These are phyloP conservation scores for Turritopsis rubra DNA, from an alignment of 30 jellyfish, hydroid and myxozoan genomes.

Conservation along the genomic window DNA sequence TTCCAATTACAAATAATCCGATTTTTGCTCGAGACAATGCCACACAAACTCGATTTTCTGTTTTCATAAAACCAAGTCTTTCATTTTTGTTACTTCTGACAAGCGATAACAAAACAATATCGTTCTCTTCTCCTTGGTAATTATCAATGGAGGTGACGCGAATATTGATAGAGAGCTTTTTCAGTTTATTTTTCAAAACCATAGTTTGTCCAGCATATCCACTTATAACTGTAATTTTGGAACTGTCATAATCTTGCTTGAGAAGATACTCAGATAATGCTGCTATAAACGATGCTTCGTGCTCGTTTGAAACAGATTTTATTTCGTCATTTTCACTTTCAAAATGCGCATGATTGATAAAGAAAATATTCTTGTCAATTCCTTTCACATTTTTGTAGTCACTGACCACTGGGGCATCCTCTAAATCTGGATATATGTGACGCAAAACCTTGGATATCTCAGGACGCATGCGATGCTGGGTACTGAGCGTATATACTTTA, in stretches of 20 bases:
- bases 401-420: slow-evolving; percentile 41
- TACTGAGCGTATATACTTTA: slow-evolving; percentile 37
- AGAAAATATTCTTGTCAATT: slow-evolving; percentile 32
- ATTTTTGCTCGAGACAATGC: slow-evolving; percentile 74
- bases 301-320: slow-evolving; percentile 37
- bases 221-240: slow-evolving; percentile 59
- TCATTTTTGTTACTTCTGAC: slow-evolving; percentile 54
- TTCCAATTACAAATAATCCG: slow-evolving; percentile 73
- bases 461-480: slow-evolving; percentile 82
- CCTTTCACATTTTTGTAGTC: slow-evolving; percentile 45
- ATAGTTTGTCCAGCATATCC: slow-evolving; percentile 59
- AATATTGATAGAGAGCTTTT: slow-evolving; percentile 42
- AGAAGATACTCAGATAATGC: slow-evolving; percentile 68
- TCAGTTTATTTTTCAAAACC: slow-evolving; percentile 32
- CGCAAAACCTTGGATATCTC: slow-evolving; percentile 45
- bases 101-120: slow-evolving; percentile 59
- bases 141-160: slow-evolving; percentile 65
- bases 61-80: slow-evolving; percentile 57
- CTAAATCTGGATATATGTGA: slow-evolving; percentile 51
- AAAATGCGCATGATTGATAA: slow-evolving; percentile 32
- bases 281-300: slow-evolving; percentile 55
- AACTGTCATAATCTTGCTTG: slow-evolving; percentile 58
- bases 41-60: slow-evolving; percentile 57
- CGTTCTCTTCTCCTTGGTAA: slow-evolving; percentile 88
- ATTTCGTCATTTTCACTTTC: slow-evolving; percentile 7